A percentile compares a stretch with the other conserved stretches of the same genome.
phyloP scores from a whole-genome alignment of 2,888 invertebrate species.

The Drosophila macrospina region DNA sequence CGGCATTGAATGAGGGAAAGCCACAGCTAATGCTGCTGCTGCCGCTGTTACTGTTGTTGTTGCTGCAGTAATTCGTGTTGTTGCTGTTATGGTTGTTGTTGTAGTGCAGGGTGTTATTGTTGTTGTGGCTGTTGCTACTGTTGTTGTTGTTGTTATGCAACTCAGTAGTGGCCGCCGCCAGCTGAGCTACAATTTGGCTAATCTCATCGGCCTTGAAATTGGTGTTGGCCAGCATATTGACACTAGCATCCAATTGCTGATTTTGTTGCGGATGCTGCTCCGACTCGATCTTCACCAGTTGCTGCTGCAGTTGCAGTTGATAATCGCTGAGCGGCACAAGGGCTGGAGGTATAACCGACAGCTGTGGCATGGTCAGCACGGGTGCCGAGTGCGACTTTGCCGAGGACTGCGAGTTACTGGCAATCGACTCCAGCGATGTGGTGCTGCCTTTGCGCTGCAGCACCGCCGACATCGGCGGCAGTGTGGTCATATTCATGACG shows the following conservation, averaged over 20 bases:
- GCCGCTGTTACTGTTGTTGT: conserved; percentile 55
- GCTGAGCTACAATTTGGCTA: conserved; percentile 76
- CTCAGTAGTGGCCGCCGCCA: conserved; percentile 59
- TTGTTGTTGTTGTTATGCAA: conserved; percentile 59
- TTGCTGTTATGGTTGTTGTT: conserved; percentile 48
- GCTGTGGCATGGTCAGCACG: conserved; percentile 44
- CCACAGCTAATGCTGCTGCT: conserved; percentile 73
- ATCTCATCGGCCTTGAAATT: conserved; percentile 78
- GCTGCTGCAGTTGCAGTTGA: conserved; percentile 35
- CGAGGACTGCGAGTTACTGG: conserved; percentile 83
- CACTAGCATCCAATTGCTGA: conserved; percentile 41
- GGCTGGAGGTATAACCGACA: conserved; percentile 72
- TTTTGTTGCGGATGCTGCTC: conserved; percentile 24
- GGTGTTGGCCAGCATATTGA: conserved; percentile 50
- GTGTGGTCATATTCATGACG: conserved; percentile 30
- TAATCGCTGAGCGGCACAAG: conserved; percentile 73
- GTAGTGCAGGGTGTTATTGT: conserved; percentile 37
- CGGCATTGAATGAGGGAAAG: conserved; percentile 73
- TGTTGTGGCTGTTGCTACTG: conserved; percentile 53
- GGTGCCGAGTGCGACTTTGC: conserved; percentile 63
- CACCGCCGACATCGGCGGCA: conserved; percentile 65
- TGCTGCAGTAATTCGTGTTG: conserved; percentile 63
- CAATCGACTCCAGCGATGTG: conserved; percentile 84
- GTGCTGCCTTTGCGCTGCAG: conserved; percentile 83
- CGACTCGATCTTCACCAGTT: conserved; percentile 41